Evolutionary conservation across 2,888 invertebrate species (phyloP).

Genomic region (Phaedon cochleariae): DNA sequence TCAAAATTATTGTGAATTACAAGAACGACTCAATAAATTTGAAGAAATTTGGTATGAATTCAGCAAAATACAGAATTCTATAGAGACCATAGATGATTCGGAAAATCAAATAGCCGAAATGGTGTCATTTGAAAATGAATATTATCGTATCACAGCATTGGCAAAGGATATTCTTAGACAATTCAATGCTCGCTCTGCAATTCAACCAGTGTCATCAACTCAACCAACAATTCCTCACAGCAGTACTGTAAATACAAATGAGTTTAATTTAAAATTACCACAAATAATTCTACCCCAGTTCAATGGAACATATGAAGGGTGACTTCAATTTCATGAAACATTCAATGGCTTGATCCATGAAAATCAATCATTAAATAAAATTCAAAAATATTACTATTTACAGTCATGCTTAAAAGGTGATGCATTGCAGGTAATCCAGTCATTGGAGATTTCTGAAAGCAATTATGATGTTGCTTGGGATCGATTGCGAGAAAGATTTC

Average conservation of each 20-base stretch:
- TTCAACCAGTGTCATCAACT: no score
- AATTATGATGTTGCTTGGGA: constrained; percentile 20
- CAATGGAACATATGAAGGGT: neutral
- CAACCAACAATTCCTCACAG: neutral
- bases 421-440: neutral
- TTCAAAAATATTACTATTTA: constrained; percentile 16
- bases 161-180: no score
- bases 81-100: no score
- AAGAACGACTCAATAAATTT: no score
- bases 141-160: no score
- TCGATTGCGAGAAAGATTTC: neutral
- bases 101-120: no score
- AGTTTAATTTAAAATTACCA: neutral
- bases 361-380: neutral
- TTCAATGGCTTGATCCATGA: neutral
- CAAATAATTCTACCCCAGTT: neutral
- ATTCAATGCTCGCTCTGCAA: no score
- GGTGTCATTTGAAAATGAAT: no score
- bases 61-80: no score
- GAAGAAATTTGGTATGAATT: no score
- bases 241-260: neutral
- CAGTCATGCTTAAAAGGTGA: no score
- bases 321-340: neutral
- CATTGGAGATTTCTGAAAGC: constrained; percentile 2
- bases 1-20: no score